These are phyloP conservation scores for Lepisosteus oculatus DNA, from an alignment of 2,113 vertebrate species.

Conservation along the genomic window DNA sequence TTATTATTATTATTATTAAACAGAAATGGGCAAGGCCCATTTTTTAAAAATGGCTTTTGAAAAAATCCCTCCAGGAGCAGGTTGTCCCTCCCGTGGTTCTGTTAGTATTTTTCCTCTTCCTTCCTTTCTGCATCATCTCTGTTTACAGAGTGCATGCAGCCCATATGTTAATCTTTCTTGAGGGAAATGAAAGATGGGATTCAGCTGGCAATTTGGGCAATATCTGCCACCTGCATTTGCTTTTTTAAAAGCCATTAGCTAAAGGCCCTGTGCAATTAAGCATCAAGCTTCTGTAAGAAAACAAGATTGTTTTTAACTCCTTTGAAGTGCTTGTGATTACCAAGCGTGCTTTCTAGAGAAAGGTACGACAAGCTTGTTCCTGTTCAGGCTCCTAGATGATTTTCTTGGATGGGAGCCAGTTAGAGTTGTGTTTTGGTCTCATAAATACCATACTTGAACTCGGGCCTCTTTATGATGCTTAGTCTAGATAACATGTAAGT, in stretches of 20 bases:
- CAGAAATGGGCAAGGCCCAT: no score
- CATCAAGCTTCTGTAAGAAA: background rate
- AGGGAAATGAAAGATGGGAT: constrained; percentile 13
- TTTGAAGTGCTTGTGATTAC: background rate
- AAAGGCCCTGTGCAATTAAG: background rate
- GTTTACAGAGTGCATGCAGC: constrained; percentile 3
- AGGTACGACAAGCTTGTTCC: background rate
- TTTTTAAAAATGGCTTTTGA: background rate
- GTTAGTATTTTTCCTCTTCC: constrained; percentile 9
- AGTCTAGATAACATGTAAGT: background rate
- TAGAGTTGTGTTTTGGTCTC: background rate
- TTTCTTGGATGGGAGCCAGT: background rate
- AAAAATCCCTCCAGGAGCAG: background rate
- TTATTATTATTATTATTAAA: no score
- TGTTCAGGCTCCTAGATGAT: background rate
- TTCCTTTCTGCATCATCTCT: background rate
- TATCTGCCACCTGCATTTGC: constrained; percentile 19
- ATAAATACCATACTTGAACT: background rate
- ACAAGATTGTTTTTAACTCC: background rate
- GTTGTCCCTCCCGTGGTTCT: background rate
- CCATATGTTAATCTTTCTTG: background rate
- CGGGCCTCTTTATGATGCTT: background rate
- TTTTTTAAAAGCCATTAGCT: constrained; percentile 4
- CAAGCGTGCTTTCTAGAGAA: background rate
- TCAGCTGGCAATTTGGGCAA: background rate